A percentile compares a stretch with the other conserved stretches of the same genome.
phyloP scores from a whole-genome alignment of 2,888 invertebrate species.

The Priapulus caudatus region DNA sequence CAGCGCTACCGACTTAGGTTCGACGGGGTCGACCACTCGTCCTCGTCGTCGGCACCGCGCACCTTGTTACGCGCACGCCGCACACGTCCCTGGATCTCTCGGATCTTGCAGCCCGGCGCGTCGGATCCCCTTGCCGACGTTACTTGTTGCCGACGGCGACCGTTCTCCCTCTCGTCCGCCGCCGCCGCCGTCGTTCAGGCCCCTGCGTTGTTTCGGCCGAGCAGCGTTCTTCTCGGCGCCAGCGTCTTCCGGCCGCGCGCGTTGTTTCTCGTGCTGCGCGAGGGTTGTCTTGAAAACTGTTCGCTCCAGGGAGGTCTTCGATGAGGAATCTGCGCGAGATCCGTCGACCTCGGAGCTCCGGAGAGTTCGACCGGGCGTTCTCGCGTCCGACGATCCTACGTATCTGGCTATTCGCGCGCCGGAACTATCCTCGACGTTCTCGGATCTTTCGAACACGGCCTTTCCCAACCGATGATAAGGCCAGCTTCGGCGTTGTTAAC shows the following conservation, averaged over 20 bases:
- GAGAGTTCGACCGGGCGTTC: background rate
- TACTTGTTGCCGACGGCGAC: constrained; percentile 18
- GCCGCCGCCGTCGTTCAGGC: background rate
- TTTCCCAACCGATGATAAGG: background rate
- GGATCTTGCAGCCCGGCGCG: constrained; percentile 30
- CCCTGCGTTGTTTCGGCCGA: background rate
- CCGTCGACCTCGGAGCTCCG: background rate
- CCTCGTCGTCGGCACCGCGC: constrained; percentile 20
- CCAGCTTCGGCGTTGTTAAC: background rate
- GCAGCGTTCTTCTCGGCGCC: no score
- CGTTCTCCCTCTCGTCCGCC: background rate
- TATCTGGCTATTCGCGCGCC: background rate
- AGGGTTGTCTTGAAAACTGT: no score
- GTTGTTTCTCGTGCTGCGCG: no score
- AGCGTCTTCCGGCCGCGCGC: no score
- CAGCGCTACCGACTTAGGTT: constrained; percentile 44
- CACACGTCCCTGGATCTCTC: constrained; percentile 31
- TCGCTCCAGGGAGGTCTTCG: background rate
- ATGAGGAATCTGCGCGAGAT: background rate
- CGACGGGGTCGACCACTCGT: constrained; percentile 37
- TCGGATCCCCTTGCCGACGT: constrained; percentile 38
- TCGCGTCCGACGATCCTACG: background rate
- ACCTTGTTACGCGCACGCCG: constrained; percentile 43
- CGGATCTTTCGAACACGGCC: background rate
- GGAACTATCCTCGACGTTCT: background rate